Conservation (phyloP, 2,888 invertebrate species). For the Troglohyphantes excavatus region DNA sequence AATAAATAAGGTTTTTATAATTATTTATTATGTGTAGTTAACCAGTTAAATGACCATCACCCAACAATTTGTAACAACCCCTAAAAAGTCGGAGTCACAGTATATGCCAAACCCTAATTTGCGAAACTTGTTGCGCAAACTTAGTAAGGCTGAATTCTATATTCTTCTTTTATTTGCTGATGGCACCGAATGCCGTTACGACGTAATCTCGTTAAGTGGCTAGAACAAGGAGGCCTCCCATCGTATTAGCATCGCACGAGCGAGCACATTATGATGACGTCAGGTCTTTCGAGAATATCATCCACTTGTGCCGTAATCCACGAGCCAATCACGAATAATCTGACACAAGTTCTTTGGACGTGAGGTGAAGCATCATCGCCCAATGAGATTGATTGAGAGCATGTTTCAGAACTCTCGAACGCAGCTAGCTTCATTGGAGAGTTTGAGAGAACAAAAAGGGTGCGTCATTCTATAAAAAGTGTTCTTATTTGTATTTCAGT, state of each 20-base stretch:
- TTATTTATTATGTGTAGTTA: too few species aligned
- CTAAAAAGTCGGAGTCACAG: too few species aligned
- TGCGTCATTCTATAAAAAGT: too few species aligned
- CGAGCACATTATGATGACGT: constrained; percentile 48
- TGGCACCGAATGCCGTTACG: background rate
- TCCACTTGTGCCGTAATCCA: constrained; percentile 38
- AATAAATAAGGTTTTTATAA: too few species aligned
- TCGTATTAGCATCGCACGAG: constrained; percentile 11
- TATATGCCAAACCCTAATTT: too few species aligned
- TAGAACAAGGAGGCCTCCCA: constrained; percentile 8
- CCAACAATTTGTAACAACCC: too few species aligned
- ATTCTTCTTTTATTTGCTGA: background rate
- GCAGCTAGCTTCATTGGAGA: background rate
- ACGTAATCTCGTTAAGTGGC: constrained; percentile 4
- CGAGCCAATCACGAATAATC: constrained; percentile 48
- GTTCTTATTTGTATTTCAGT: too few species aligned
- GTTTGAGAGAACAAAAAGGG: background rate
- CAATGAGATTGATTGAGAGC: constrained; percentile 53
- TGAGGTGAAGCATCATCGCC: constrained; percentile 18
- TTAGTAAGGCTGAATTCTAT: background rate
- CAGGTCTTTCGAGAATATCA: constrained; percentile 13
- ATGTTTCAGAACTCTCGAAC: constrained; percentile 4
- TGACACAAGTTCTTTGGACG: constrained; percentile 35
- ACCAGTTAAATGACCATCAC: too few species aligned
- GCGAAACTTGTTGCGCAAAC: too few species aligned